Evolutionary conservation across 2,888 invertebrate genomes (phyloP), one percentile per base, ranked within the genome.

Genomic region (Drosophila pullipes): DNA sequence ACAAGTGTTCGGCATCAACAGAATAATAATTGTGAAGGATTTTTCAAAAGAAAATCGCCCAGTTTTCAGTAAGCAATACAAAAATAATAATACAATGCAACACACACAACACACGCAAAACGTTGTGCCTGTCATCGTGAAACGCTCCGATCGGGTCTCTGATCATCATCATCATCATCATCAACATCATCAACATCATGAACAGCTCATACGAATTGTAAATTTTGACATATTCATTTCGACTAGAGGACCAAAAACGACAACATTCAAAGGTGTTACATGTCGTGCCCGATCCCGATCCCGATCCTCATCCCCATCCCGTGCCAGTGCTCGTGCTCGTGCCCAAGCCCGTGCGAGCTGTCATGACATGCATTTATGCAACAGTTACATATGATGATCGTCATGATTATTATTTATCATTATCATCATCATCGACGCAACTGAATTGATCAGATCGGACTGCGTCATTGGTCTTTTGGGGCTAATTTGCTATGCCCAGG

Each of bases 311-410:
- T 30, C 30, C 66, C 72, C 1, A n/a, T 5, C 10, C 10, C 30
- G 30, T 30, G 30, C 1, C 30, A 0, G 22, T 47, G 22, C 22
- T 13, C 13, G 3, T 47, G 47, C 41, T 41, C n/a, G 41, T 41
- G 41, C 47, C 7, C 50, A 31, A 31, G 41, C 67, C 67, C 67
- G 70, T 70, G 68, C 69, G 69, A 73, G 74, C 78, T 81, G 85
- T 88, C 89, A 86, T 86, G 85, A 86, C 89, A 86, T 86, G 85
- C 90, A 86, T 90, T 88, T 88, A 86, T 86, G 89, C 90, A 88
- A 64, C 72, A 80, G 79, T 82, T 82, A 76, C 76, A 76, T 55
- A 63, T 64, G 53, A 60, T 61, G 18, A 61, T 64, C 53, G 49
- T 47, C 47, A 47, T 47, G 47, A 47, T 47, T 25, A 16, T 47